phyloP scores from a whole-genome alignment of 2,797 vertebrate genomes.

The Gouania willdenowi region DNA sequence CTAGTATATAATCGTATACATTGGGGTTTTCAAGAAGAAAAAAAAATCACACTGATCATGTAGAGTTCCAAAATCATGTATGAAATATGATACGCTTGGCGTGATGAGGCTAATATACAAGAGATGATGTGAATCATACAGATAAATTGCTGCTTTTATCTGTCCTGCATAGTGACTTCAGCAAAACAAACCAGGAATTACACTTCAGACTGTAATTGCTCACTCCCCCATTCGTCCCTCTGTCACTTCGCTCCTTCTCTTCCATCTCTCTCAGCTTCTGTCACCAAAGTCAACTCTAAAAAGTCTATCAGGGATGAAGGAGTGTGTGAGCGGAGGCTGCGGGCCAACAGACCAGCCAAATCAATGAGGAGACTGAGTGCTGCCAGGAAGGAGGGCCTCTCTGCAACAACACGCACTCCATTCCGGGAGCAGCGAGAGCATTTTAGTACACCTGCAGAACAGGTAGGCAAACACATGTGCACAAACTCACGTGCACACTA shows the following conservation, averaged over 20 bases:
- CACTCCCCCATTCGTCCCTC: constrained; percentile 35
- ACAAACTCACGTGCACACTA: not conserved
- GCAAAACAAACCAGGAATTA: constrained; percentile 17
- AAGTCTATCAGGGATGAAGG: constrained; percentile 66
- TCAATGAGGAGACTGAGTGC: constrained; percentile 57
- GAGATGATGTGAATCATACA: too few species aligned
- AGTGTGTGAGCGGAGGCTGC: constrained; percentile 57
- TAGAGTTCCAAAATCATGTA: too few species aligned
- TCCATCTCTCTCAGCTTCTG: constrained; percentile 42
- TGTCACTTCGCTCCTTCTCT: constrained; percentile 37
- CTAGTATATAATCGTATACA: too few species aligned
- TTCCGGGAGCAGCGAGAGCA: too few species aligned
- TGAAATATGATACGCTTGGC: too few species aligned
- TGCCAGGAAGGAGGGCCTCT: constrained; percentile 14
- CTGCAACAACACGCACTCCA: too few species aligned
- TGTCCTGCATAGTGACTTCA: not conserved
- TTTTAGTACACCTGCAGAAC: constrained; percentile 7
- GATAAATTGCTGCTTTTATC: constrained; percentile 5
- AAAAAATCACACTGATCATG: too few species aligned
- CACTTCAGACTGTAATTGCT: constrained; percentile 22
- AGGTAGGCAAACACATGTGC: constrained; percentile 23
- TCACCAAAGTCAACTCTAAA: constrained; percentile 65
- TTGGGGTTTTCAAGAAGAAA: too few species aligned
- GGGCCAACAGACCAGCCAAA: constrained; percentile 59
- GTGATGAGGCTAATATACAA: too few species aligned